Conservation (phyloP, 2,888 invertebrate genomes). For the Anthoptus insignis region DNA sequence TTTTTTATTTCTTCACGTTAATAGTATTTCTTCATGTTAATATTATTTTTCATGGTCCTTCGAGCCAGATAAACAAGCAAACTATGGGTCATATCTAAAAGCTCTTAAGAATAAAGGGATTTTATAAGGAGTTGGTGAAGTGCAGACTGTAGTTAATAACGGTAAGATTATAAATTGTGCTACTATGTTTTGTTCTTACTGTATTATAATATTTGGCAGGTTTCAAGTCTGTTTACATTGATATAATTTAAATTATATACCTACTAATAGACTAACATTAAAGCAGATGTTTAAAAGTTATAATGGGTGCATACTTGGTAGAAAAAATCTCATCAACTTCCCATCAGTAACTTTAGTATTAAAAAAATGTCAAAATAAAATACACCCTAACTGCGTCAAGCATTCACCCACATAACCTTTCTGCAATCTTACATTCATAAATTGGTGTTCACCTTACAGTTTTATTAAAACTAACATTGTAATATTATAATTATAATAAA, state of each 20-base stretch:
- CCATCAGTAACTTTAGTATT: background rate
- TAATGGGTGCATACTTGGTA: conserved; percentile 18
- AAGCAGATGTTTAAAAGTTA: conserved; percentile 18
- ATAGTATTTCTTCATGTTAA: too few relatives aligned
- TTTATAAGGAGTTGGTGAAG: too few relatives aligned
- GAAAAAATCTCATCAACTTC: background rate
- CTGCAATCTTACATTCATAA: conserved; percentile 54
- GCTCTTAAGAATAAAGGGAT: too few relatives aligned
- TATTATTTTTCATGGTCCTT: too few relatives aligned
- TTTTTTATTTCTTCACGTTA: too few relatives aligned
- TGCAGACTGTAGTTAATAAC: too few relatives aligned
- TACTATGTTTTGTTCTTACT: conserved; percentile 58
- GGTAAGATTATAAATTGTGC: conserved; percentile 48
- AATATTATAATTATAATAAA: too few relatives aligned
- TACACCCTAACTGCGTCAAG: background rate
- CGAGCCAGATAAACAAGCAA: too few relatives aligned
- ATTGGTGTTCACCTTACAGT: conserved; percentile 74
- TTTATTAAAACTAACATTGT: conserved; percentile 35
- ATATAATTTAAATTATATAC: conserved; percentile 18
- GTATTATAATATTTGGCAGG: conserved; percentile 75
- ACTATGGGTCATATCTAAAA: too few relatives aligned
- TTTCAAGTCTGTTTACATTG: conserved; percentile 62
- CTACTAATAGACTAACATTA: conserved; percentile 18
- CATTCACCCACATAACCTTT: conserved; percentile 31
- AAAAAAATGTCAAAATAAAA: background rate